Conservation (phyloP, 1,140 invertebrate species). For the Galleria mellonella region DNA sequence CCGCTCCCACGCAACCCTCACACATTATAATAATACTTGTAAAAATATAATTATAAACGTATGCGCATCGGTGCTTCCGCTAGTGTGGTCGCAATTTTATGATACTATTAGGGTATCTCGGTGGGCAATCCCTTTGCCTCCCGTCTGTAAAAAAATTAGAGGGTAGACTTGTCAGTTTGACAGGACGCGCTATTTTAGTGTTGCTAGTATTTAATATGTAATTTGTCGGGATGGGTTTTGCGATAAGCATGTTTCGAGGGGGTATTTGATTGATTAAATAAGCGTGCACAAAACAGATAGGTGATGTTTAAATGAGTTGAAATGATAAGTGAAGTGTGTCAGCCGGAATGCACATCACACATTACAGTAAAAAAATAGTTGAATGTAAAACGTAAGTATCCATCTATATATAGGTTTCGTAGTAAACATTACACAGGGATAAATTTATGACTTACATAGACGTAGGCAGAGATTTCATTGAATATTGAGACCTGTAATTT, state of each 20-base stretch:
- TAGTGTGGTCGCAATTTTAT: conserved; percentile 28
- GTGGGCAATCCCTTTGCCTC: conserved; percentile 3
- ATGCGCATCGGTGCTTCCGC: conserved; percentile 52
- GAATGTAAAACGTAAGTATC: too few relatives aligned
- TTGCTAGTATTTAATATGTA: conserved; percentile 62
- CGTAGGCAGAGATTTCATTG: too few relatives aligned
- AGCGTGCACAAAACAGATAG: conserved; percentile 54
- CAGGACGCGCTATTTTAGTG: conserved; percentile 53
- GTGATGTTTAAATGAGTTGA: conserved; percentile 42
- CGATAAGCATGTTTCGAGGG: conserved; percentile 44
- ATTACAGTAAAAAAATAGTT: too few relatives aligned
- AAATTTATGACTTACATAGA: too few relatives aligned
- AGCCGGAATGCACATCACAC: too few relatives aligned
- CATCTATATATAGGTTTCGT: too few relatives aligned
- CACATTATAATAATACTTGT: conserved; percentile 50
- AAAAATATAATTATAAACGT: conserved; percentile 67
- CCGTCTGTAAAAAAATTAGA: background rate
- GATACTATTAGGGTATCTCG: conserved; percentile 19
- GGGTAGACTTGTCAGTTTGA: conserved; percentile 42
- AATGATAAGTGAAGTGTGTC: conserved; percentile 30
- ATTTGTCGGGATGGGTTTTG: conserved; percentile 58
- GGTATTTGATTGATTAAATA: conserved; percentile 68
- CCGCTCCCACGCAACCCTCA: conserved; percentile 50
- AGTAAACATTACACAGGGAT: too few relatives aligned
- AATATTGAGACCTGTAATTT: too few relatives aligned